A percentile compares a stretch with the other conserved stretches of the same genome.
phyloP scores from a whole-genome alignment of 2,888 invertebrate species.

The Esperia sulphurella region DNA sequence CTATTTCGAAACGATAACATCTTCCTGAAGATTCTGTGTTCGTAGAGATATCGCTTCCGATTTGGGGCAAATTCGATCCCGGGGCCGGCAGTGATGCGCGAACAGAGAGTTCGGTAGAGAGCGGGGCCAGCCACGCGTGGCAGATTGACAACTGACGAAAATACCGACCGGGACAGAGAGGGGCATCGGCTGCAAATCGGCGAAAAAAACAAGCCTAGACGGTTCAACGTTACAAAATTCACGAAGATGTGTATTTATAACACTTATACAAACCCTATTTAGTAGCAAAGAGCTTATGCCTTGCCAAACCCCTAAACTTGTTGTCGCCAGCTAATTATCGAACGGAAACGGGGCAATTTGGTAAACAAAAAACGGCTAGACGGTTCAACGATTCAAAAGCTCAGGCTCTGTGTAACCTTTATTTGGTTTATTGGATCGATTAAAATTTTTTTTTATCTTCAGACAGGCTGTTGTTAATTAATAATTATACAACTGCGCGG shows the following conservation, averaged over 20 bases:
- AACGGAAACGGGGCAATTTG: too few relatives aligned
- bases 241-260: too few relatives aligned
- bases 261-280: too few relatives aligned
- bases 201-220: conserved; percentile 1
- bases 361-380: not conserved
- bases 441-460: not conserved
- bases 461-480: too few relatives aligned
- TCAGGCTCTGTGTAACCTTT: not conserved
- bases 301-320: too few relatives aligned
- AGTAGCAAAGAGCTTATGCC: too few relatives aligned
- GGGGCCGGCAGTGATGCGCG: conserved; percentile 37
- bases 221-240: not conserved
- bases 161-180: conserved; percentile 14
- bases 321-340: too few relatives aligned
- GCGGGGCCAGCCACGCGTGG: conserved; percentile 48
- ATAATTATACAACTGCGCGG: too few relatives aligned
- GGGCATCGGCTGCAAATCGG: conserved; percentile 11
- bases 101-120: conserved; percentile 33
- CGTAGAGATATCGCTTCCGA: conserved; percentile 39
- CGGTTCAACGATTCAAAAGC: not conserved
- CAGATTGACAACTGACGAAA: conserved; percentile 65
- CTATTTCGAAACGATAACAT: conserved; percentile 27
- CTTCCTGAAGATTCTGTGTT: conserved; percentile 29
- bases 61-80: conserved; percentile 49
- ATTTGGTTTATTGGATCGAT: not conserved